Percentiles rank a stretch among this genome's conserved stretches.
Conservation (phyloP, 2,113 vertebrate genomes). For the Microtus richardsoni region DNA sequence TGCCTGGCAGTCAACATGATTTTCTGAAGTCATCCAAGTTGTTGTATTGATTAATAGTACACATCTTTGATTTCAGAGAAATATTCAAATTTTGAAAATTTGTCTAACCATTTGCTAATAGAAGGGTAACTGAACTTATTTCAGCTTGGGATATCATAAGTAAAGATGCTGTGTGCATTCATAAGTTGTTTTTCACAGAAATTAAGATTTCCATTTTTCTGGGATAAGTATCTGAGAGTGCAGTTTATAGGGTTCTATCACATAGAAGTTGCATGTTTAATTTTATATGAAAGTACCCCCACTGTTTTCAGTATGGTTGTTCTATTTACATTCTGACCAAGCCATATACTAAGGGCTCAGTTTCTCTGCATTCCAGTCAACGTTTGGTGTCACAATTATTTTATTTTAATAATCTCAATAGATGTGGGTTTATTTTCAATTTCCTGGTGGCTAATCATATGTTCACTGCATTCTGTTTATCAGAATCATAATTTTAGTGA, state of each 20-base stretch:
- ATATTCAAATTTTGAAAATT: not conserved
- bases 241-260: not conserved
- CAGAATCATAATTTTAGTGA: not conserved
- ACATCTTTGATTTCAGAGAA: not conserved
- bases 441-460: not conserved
- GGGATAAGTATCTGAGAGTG: not conserved
- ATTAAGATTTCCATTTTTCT: not conserved
- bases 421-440: not conserved
- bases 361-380: not conserved
- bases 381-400: not conserved
- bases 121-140: not conserved
- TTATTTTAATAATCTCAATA: not conserved
- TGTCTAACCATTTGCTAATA: not conserved
- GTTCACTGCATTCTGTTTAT: not conserved
- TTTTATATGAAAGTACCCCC: constrained; percentile 20
- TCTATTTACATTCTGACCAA: not conserved
- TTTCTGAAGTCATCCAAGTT: constrained; percentile 1
- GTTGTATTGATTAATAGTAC: not conserved
- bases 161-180: not conserved
- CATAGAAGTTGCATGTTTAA: not conserved
- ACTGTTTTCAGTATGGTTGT: not conserved
- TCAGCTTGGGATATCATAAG: not conserved
- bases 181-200: not conserved
- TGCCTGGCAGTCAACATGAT: not conserved
- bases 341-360: not conserved